phyloP scores from a whole-genome alignment of 2,797 vertebrate species.

The Enteromius argenteus region DNA sequence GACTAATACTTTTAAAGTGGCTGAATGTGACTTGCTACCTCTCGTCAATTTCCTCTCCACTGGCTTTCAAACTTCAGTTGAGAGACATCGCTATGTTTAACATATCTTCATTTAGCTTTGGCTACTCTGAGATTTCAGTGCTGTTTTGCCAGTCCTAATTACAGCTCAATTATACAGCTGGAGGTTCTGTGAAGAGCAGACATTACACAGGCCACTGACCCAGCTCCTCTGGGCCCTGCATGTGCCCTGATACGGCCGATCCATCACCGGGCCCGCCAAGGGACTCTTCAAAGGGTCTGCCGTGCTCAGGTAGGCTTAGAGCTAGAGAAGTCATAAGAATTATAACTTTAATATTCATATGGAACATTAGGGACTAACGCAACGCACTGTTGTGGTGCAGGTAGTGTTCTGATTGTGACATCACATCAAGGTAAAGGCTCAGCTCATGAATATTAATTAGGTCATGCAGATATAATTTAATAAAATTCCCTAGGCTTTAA shows the following conservation, averaged over 20 bases:
- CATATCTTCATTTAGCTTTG: conserved; percentile 32
- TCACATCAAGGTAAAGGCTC: neutral
- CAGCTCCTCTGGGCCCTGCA: conserved; percentile 49
- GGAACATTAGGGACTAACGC: neutral
- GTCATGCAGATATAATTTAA: neutral
- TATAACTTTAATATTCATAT: conserved; percentile 4
- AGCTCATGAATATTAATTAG: neutral
- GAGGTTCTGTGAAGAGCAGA: conserved; percentile 53
- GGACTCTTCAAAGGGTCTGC: conserved; percentile 42
- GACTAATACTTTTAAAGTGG: conserved; percentile 2
- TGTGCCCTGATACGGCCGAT: conserved; percentile 52
- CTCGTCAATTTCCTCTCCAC: conserved; percentile 29
- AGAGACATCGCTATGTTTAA: conserved; percentile 49
- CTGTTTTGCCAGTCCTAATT: conserved; percentile 55
- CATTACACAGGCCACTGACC: conserved; percentile 47
- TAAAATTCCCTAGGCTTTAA: neutral
- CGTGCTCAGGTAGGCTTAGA: conserved; percentile 17
- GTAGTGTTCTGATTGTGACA: neutral
- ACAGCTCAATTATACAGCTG: conserved; percentile 57
- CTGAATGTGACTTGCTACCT: neutral
- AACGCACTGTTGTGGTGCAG: neutral
- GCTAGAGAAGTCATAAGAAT: conserved; percentile 21
- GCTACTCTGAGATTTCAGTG: conserved; percentile 18
- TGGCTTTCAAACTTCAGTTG: conserved; percentile 34
- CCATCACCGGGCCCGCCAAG: conserved; percentile 52